These are phyloP conservation scores for Ooceraea biroi DNA, from an alignment of 1,140 invertebrate genomes.

Conservation along the genomic window DNA sequence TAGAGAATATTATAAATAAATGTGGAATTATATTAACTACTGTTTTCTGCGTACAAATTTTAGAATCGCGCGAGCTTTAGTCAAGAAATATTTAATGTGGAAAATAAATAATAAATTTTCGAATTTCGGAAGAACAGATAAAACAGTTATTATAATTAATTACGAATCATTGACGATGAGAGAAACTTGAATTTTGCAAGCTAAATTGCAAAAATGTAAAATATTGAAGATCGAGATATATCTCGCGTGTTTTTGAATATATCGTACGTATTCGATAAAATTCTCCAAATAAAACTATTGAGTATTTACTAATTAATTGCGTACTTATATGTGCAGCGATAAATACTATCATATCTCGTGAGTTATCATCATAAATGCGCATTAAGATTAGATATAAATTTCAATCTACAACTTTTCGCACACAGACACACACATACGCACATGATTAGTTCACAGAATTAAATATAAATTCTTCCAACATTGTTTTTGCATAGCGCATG, in stretches of 20 bases:
- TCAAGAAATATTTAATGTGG: too few species aligned
- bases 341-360: not conserved
- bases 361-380: not conserved
- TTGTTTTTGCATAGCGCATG: not conserved
- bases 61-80: too few species aligned
- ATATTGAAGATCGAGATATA: not conserved
- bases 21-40: too few species aligned
- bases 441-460: not conserved
- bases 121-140: too few species aligned
- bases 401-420: not conserved
- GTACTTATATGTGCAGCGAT: not conserved
- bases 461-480: not conserved
- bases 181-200: not conserved
- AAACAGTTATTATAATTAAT: too few species aligned
- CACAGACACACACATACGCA: too few species aligned
- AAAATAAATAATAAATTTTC: too few species aligned
- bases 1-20: too few species aligned
- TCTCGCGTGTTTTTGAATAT: not conserved
- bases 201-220: not conserved
- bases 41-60: too few species aligned
- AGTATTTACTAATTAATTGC: not conserved
- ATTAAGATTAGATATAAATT: not conserved
- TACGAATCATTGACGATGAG: too few species aligned
- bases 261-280: not conserved
- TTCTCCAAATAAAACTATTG: not conserved